Evolutionary conservation across 2,113 vertebrate genomes (phyloP).

Genomic region (rat (Rattus norvegicus)): DNA sequence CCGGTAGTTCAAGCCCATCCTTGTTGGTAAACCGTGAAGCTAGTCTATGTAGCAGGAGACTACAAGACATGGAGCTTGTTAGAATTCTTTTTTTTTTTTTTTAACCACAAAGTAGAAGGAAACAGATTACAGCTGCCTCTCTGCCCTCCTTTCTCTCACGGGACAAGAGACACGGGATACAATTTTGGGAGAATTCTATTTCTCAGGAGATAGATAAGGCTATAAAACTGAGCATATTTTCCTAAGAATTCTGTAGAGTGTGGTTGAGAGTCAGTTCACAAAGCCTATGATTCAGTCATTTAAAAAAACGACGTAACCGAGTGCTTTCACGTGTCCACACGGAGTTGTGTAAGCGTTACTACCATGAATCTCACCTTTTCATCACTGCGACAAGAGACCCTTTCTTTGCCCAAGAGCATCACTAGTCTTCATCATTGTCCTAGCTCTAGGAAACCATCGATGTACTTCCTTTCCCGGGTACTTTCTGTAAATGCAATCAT

Average conservation of each 20-base stretch:
- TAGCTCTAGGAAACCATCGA: background rate
- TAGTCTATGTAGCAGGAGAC: background rate
- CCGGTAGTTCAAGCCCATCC: no score
- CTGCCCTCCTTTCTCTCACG: background rate
- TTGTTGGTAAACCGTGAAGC: background rate
- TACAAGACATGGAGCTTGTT: constrained; percentile 3
- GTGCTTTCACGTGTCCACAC: background rate
- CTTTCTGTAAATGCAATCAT: background rate
- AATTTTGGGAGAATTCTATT: background rate
- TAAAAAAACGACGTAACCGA: background rate
- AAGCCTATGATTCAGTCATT: background rate
- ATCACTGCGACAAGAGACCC: background rate
- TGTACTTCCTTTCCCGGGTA: background rate
- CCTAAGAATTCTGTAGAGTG: constrained; percentile 14
- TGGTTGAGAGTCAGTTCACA: background rate
- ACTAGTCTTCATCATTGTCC: background rate
- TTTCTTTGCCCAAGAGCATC: background rate
- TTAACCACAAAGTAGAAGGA: background rate
- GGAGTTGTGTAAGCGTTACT: background rate
- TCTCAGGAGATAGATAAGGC: background rate
- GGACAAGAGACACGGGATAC: background rate
- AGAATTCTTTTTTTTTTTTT: background rate
- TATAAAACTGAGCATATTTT: background rate
- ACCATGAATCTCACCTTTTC: background rate
- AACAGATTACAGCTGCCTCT: background rate